phyloP scores from a whole-genome alignment of 2,797 vertebrate species.

The Knipowitschia caucasica region DNA sequence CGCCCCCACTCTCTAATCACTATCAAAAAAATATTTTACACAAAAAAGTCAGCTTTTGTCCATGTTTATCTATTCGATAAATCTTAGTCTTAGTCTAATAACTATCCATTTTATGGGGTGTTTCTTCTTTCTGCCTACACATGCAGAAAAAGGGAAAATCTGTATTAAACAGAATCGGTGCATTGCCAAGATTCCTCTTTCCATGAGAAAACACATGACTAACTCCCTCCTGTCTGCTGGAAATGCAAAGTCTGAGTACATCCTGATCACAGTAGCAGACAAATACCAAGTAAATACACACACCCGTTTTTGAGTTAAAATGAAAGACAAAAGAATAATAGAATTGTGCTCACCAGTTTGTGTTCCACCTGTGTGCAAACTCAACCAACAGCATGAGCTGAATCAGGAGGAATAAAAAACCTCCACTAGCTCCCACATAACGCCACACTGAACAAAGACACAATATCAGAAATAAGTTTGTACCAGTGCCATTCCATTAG shows the following conservation, averaged over 20 bases:
- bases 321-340: conserved; percentile 5
- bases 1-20: no score
- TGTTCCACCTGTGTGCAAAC: conserved; percentile 98
- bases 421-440: conserved; percentile 85
- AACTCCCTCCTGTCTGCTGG: conserved; percentile 8
- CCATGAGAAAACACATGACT: conserved; percentile 25
- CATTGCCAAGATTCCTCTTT: conserved; percentile 24
- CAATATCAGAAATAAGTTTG: neutral
- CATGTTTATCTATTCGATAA: no score
- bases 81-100: no score
- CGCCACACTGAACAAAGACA: conserved; percentile 83
- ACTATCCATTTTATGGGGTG: no score
- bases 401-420: conserved; percentile 85
- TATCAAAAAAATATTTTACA: no score
- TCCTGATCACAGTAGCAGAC: conserved; percentile 4
- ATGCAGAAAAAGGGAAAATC: no score
- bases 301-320: neutral
- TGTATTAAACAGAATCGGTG: conserved; percentile 14
- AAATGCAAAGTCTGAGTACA: conserved; percentile 8
- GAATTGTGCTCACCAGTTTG: conserved; percentile 87
- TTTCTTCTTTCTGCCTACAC: no score
- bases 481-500: neutral
- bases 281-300: neutral
- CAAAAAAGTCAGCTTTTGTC: no score
- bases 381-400: conserved; percentile 93